Evolutionary conservation across 2,797 vertebrate species (phyloP).

Genomic region (Tolypeutes matacus): DNA sequence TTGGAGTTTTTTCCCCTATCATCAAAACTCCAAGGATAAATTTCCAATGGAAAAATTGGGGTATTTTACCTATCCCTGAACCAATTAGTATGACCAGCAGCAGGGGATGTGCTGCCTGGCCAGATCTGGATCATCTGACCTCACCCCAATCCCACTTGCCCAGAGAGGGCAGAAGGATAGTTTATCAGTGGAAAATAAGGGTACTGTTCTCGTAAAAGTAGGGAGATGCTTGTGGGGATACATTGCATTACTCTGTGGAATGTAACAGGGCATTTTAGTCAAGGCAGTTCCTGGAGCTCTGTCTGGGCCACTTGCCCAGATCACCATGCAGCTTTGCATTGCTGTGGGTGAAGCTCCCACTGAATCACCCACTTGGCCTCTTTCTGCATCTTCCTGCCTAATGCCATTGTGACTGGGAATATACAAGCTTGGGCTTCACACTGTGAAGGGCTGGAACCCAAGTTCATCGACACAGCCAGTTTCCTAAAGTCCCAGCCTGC

Average conservation of each 20-base stretch:
- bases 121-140: background rate
- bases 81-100: background rate
- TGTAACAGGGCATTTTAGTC: background rate
- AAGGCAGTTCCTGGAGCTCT: background rate
- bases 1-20: background rate
- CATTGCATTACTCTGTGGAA: background rate
- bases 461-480: background rate
- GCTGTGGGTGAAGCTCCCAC: background rate
- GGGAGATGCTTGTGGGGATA: background rate
- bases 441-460: background rate
- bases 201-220: background rate
- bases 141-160: background rate
- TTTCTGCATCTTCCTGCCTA: background rate
- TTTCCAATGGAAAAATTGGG: background rate
- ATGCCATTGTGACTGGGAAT: background rate
- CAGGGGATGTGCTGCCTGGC: background rate
- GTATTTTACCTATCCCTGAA: background rate
- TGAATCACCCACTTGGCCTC: background rate
- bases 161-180: background rate
- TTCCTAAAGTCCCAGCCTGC: background rate
- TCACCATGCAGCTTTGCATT: background rate
- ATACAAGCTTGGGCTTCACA: background rate
- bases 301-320: background rate
- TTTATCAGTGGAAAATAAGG: conserved; percentile 59
- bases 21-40: conserved; percentile 11